Evolutionary conservation across 1,140 invertebrate genomes (phyloP), one percentile per base, ranked within the genome.

Genomic region (Cydia splendana): DNA sequence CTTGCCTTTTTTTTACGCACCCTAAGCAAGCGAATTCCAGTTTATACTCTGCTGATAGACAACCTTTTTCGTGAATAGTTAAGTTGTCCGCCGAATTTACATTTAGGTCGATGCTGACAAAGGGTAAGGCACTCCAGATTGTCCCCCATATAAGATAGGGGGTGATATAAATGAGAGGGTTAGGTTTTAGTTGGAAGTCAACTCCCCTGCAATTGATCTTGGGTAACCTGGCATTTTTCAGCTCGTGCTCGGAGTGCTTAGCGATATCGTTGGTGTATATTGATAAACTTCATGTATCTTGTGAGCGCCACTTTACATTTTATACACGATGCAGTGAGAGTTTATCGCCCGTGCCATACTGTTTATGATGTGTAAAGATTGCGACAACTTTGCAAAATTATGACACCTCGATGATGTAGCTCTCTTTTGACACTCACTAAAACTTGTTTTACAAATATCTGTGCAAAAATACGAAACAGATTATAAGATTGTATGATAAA

Each of bases 31-130:
- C 67, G 38, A n/a, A 71, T 13, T 34, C 67, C 15, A 10, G 7
- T 42, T 69, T 42, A 71, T 38, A 71, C 67, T 71, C 34, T 71
- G 13, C 20, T 71, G 67, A 71, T 42, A 71, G 67, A 71, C 67
- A 71, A 71, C 67, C 67, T 71, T 71, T 71, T 71, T 45, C 28
- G 67, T 71, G 67, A 71, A 71, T 71, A 71, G 34, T 71, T 71
- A 71, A 71, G 18, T 71, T 71, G 67, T 42, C 67, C 67, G 67
- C 34, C 18, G 67, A 71, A 71, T 71, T 71, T 71, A 71, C 67
- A 71, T 71, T 71, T 71, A 71, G 67, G 67, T 71, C 67, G 67
- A 71, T 71, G 67, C 67, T 71, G 67, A 71, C 67, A 71, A 71
- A 71, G 67, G 67, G 67, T 71, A 71, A 69, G 65, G 34, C 34